Conservation (phyloP, 2,888 invertebrate species). For the Actias luna region DNA sequence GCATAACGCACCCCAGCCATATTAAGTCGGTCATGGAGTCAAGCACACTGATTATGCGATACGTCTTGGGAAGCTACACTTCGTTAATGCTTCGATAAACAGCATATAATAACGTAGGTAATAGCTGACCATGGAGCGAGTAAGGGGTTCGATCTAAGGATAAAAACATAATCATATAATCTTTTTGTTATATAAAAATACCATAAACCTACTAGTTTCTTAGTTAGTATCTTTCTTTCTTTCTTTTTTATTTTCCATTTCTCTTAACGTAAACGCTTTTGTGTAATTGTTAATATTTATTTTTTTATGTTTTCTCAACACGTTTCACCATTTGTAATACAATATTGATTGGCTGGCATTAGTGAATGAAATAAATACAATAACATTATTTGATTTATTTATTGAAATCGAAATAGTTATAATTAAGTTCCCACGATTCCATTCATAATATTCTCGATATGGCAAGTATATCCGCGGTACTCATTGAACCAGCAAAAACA, state of each 20-base stretch:
- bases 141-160: too few species aligned
- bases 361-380: too few species aligned
- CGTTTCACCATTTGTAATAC: too few species aligned
- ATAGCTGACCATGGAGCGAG: background rate
- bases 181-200: too few species aligned
- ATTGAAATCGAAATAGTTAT: background rate
- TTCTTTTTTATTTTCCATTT: too few species aligned
- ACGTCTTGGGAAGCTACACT: slow-evolving; percentile 29
- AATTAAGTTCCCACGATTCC: slow-evolving; percentile 42
- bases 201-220: too few species aligned
- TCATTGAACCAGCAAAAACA: slow-evolving; percentile 32
- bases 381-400: background rate
- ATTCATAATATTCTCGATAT: slow-evolving; percentile 27
- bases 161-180: too few species aligned
- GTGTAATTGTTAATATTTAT: too few species aligned
- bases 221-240: too few species aligned
- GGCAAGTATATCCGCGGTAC: slow-evolving; percentile 46
- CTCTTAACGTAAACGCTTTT: too few species aligned
- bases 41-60: slow-evolving; percentile 49
- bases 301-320: too few species aligned
- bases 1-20: slow-evolving; percentile 50
- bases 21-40: slow-evolving; percentile 46
- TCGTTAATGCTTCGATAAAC: slow-evolving; percentile 39
- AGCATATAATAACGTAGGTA: slow-evolving; percentile 17
- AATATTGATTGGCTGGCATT: too few species aligned